Conservation (phyloP, 2,888 invertebrate genomes). For the Drosophila ezoana region DNA sequence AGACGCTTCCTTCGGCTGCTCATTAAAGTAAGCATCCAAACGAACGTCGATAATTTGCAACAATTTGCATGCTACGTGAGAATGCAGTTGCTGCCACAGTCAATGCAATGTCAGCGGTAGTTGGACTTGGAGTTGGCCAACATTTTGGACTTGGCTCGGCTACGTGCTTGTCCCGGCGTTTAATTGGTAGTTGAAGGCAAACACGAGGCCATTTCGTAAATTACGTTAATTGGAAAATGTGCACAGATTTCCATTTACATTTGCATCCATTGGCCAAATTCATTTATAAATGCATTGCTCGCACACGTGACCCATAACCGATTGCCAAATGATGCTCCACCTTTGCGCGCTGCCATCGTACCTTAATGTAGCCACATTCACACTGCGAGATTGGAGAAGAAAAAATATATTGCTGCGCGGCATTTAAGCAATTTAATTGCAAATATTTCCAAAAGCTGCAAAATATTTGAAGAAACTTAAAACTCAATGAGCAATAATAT, state of each 20-base stretch:
- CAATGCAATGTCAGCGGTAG: slow-evolving; percentile 6
- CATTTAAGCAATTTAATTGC: too few species aligned
- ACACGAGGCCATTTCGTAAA: slow-evolving; percentile 58
- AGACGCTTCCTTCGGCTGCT: slow-evolving; percentile 36
- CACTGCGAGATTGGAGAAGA: not conserved
- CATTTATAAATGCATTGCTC: slow-evolving; percentile 22
- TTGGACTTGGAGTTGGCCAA: slow-evolving; percentile 21
- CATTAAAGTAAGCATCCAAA: slow-evolving; percentile 62
- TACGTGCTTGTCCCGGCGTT: slow-evolving; percentile 55
- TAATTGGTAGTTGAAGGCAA: slow-evolving; percentile 64
- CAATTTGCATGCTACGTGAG: slow-evolving; percentile 73
- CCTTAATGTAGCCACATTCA: not conserved
- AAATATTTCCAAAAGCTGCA: too few species aligned
- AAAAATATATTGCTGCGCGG: too few species aligned
- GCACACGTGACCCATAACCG: slow-evolving; percentile 36
- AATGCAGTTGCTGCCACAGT: slow-evolving; percentile 32
- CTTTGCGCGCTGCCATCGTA: not conserved
- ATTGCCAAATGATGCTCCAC: slow-evolving; percentile 9
- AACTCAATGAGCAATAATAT: too few species aligned
- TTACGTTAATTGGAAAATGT: slow-evolving; percentile 73
- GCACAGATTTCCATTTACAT: slow-evolving; percentile 51
- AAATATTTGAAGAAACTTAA: too few species aligned
- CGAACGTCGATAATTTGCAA: slow-evolving; percentile 70
- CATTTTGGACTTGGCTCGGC: slow-evolving; percentile 18
- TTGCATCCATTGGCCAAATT: slow-evolving; percentile 19